Conservation (phyloP, 2,113 vertebrate genomes). For the Ploceus nigricollis region DNA sequence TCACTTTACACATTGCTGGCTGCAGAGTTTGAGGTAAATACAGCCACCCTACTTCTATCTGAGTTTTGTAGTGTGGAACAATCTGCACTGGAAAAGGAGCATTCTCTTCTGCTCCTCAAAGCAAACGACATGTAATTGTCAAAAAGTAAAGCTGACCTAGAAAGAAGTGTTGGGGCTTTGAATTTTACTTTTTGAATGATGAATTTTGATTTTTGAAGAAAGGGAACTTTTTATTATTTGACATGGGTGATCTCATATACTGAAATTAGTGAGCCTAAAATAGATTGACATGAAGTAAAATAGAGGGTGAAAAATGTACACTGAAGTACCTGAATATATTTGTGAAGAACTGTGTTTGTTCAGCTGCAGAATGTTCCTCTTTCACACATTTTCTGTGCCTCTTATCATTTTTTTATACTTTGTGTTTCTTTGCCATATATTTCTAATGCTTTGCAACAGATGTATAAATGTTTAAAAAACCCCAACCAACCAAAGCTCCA, state of each 20-base stretch:
- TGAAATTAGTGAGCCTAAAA: not conserved
- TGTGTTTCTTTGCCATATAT: not conserved
- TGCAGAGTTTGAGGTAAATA: not conserved
- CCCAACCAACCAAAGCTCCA: not conserved
- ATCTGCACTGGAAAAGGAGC: not conserved
- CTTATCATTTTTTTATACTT: not conserved
- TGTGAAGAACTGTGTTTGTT: not conserved
- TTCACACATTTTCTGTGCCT: not conserved
- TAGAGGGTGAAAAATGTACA: not conserved
- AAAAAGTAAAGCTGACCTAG: not conserved
- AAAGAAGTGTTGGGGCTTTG: not conserved
- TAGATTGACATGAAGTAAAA: not conserved
- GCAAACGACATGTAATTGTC: not conserved
- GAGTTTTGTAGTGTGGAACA: not conserved
- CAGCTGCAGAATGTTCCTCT: not conserved
- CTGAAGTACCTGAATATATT: not conserved
- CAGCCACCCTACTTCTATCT: not conserved
- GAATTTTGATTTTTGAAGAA: not conserved
- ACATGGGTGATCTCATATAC: not conserved
- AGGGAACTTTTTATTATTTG: not conserved
- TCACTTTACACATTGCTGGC: not conserved
- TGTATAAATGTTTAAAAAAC: rapidly evolving
- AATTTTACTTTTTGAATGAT: not conserved
- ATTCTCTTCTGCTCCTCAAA: not conserved
- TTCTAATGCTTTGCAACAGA: not conserved